Percentiles rank a stretch among this genome's conserved stretches.
Conservation (phyloP, 1,140 invertebrate species). For the Belonocnema kinseyi region DNA sequence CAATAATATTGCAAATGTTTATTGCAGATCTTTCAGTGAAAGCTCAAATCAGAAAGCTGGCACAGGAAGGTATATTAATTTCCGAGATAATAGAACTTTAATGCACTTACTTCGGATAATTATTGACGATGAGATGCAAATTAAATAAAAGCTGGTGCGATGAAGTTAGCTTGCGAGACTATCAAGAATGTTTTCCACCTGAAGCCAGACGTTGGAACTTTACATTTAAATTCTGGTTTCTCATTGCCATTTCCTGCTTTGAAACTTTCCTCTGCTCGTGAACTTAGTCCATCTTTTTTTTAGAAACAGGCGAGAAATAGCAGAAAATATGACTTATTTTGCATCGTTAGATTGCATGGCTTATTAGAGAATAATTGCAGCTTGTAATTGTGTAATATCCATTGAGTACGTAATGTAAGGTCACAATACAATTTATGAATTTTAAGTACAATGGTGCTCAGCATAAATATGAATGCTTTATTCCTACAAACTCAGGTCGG, state of each 20-base stretch:
- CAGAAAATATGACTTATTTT: conserved; percentile 4
- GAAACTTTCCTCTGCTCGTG: conserved; percentile 6
- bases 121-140: not conserved
- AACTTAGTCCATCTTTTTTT: conserved; percentile 8
- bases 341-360: conserved; percentile 3
- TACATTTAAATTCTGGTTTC: conserved; percentile 16
- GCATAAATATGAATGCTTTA: too few species aligned
- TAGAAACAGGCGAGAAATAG: conserved; percentile 15
- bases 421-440: not conserved
- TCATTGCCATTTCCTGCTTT: conserved; percentile 23
- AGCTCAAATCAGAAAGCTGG: too few species aligned
- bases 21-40: too few species aligned
- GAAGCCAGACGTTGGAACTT: not conserved
- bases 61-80: too few species aligned
- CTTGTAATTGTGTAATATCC: not conserved
- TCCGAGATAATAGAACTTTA: too few species aligned
- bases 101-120: not conserved
- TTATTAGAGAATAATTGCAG: conserved; percentile 2
- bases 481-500: not conserved
- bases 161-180: not conserved
- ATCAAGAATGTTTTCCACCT: conserved; percentile 19
- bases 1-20: too few species aligned
- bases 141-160: not conserved
- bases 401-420: too few species aligned
- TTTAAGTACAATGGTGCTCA: too few species aligned